Percentiles rank a stretch among this genome's conserved stretches.
phyloP scores from a whole-genome alignment of 2,113 vertebrate genomes.

The Bagarius yarrelli region DNA sequence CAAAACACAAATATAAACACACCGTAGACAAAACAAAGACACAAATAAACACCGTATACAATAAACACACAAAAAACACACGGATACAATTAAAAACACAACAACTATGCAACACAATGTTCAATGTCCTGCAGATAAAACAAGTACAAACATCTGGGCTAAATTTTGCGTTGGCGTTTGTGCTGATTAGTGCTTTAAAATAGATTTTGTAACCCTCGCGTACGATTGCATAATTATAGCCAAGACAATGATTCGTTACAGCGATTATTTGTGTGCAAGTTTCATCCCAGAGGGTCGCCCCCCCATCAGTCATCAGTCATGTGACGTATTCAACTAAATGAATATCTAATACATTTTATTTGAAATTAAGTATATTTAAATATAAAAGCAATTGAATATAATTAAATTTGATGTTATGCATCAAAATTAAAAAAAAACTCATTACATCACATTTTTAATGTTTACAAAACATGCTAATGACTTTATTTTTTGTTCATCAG shows the following conservation, averaged over 20 bases:
- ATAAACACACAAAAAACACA: too few species aligned
- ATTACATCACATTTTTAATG: background rate
- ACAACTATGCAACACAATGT: too few species aligned
- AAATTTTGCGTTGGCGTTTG: background rate
- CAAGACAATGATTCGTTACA: background rate
- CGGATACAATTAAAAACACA: too few species aligned
- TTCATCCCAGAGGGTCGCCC: background rate
- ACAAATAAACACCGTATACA: too few species aligned
- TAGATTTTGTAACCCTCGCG: background rate
- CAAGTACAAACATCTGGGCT: background rate
- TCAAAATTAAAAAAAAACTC: too few species aligned
- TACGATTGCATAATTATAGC: background rate
- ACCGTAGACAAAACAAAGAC: too few species aligned
- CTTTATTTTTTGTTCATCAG: background rate
- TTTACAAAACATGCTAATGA: background rate
- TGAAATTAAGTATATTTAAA: background rate
- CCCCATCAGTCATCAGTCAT: too few species aligned
- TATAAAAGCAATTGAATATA: background rate
- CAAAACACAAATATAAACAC: too few species aligned
- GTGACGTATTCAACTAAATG: too few species aligned
- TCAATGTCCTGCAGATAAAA: background rate
- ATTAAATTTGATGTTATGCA: background rate
- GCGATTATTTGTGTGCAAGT: constrained; percentile 13
- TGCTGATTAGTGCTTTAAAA: constrained; percentile 1
- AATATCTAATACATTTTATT: background rate